Conservation (phyloP, 1,140 invertebrate species). For the Papilio aristodemus region DNA sequence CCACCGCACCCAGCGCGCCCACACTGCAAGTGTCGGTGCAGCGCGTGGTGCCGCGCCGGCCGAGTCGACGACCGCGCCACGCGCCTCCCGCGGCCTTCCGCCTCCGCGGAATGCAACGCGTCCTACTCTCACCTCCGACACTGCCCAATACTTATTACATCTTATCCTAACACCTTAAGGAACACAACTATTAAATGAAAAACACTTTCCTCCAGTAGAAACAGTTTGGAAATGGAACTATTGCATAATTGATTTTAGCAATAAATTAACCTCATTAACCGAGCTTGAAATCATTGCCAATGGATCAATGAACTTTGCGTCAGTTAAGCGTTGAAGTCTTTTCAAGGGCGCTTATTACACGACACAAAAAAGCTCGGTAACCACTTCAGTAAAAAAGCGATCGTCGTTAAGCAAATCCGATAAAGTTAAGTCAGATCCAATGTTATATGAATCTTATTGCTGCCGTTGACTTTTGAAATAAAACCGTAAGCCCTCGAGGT, state of each 20-base stretch:
- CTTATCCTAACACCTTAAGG: not conserved
- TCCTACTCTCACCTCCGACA: slow-evolving; percentile 28
- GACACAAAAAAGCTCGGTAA: slow-evolving; percentile 56
- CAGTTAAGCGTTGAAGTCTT: slow-evolving; percentile 76
- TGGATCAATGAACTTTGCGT: slow-evolving; percentile 67
- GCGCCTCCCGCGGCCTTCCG: slow-evolving; percentile 42
- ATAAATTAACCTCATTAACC: slow-evolving; percentile 45
- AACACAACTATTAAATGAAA: not conserved
- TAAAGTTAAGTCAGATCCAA: slow-evolving; percentile 5
- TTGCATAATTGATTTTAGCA: slow-evolving; percentile 24
- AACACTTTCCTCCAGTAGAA: not conserved
- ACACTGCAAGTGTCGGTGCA: slow-evolving; percentile 50
- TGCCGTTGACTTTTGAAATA: not conserved
- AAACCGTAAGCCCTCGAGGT: slow-evolving; percentile 33
- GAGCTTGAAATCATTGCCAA: slow-evolving; percentile 43
- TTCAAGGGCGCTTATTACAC: slow-evolving; percentile 73
- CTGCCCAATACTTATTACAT: not conserved
- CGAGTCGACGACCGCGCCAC: slow-evolving; percentile 54
- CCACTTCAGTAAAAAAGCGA: slow-evolving; percentile 41
- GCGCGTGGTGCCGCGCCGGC: slow-evolving; percentile 33
- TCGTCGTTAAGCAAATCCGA: slow-evolving; percentile 15
- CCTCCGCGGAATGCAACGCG: slow-evolving; percentile 41
- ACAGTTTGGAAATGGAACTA: not conserved
- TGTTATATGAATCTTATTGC: not conserved
- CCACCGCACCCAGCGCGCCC: slow-evolving; percentile 44